phyloP scores from a whole-genome alignment of 2,113 vertebrate genomes.

The Ptyas mucosa region DNA sequence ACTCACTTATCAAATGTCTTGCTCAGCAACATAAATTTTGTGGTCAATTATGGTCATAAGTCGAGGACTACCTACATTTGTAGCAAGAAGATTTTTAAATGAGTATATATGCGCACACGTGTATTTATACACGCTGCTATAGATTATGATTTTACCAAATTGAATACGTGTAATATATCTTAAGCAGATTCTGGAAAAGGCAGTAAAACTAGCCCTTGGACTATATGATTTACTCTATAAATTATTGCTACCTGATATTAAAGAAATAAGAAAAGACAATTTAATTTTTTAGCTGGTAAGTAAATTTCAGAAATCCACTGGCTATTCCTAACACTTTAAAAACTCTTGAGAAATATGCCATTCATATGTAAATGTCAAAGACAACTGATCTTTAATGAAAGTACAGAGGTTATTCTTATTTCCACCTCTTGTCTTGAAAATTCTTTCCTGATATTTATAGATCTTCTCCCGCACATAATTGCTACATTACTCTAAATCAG shows the following conservation, averaged over 20 bases:
- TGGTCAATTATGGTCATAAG: no score
- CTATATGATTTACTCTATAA: background rate
- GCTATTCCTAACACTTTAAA: background rate
- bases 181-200: constrained; percentile 9
- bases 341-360: background rate
- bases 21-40: no score
- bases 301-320: constrained; percentile 5
- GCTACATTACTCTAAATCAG: background rate
- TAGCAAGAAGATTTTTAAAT: constrained; percentile 18
- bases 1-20: no score
- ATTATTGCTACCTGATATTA: background rate
- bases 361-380: background rate
- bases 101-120: background rate
- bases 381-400: background rate
- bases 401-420: background rate
- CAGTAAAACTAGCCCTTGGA: background rate
- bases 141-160: background rate
- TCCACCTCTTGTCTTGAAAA: background rate
- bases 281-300: background rate
- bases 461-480: background rate
- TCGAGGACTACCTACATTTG: background rate
- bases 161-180: constrained; percentile 1
- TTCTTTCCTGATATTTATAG: background rate
- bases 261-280: background rate
- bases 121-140: background rate